Conservation (phyloP, 2,797 vertebrate species). For the Zenarchopterus dispar region DNA sequence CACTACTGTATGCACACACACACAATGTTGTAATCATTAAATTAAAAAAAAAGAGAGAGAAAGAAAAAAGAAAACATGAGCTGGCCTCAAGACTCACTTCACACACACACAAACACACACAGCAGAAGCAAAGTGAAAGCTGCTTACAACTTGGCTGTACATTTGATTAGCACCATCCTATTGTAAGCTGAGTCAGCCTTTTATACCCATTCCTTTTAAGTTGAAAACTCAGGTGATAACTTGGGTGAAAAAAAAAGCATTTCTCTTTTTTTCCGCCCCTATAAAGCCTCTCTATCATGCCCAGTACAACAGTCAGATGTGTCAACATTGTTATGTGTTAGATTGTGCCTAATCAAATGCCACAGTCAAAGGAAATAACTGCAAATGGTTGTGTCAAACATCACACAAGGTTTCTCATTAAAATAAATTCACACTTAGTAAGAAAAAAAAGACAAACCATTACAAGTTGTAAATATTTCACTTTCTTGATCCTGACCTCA, state of each 20-base stretch:
- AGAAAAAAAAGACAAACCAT: neutral
- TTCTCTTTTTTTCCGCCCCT: constrained; percentile 1
- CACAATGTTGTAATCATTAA: constrained; percentile 3
- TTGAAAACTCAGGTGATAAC: constrained; percentile 32
- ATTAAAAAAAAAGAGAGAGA: too few species aligned
- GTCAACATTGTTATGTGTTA: neutral
- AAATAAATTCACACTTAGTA: constrained; percentile 5
- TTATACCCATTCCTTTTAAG: constrained; percentile 16
- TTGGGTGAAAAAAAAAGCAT: constrained; percentile 19
- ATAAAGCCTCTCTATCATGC: constrained; percentile 2
- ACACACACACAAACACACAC: neutral
- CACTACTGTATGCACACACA: neutral
- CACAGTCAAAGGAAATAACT: neutral
- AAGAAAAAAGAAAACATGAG: neutral
- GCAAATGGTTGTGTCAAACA: constrained; percentile 10
- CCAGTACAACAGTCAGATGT: neutral
- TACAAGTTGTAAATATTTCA: neutral
- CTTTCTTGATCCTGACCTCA: neutral
- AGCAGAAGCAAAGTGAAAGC: constrained; percentile 27
- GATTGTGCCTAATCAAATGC: constrained; percentile 3
- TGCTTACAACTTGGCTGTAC: constrained; percentile 22
- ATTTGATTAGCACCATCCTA: constrained; percentile 44
- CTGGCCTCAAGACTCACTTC: neutral
- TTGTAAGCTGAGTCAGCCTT: constrained; percentile 39
- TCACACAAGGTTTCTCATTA: neutral